Base-by-base conservation (phyloP, 2,797 vertebrate genomes). In the Tauraco hartlaubi region DNA sequence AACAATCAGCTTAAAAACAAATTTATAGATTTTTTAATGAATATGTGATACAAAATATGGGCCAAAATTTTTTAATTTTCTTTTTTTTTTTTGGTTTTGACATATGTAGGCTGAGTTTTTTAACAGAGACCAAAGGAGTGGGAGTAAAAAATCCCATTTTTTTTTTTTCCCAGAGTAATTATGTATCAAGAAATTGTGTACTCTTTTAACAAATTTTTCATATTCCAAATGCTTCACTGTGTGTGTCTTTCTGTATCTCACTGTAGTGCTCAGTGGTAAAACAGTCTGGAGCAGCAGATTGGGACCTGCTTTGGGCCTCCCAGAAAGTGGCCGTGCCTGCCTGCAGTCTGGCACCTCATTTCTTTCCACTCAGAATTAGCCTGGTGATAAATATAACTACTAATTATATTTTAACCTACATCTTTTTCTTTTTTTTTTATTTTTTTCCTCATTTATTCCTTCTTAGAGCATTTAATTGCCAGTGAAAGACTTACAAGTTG, bases 361-460 rank as follows among this genome's bases (percentile, higher is more conserved):
- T 86, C 41, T 43, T 93, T 95, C 66, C 37, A 44, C 48, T 81
- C 58, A 54, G 66, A 75, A 88, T 81, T 86, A 92, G 66, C 54
- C 55, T 33, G 13, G 73, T 66, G 84, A 84, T 86, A 95, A 95
- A 95, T 96, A 88, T 86, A 97, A 51, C 83, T 75, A 41, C 76
- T 86, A 96, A 95, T 92, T 93, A 94, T 86, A 81, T 91, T 91
- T 92, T 96, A 96, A 96, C 82, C 82, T 90, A 97, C 81, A 82
- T 91, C 5, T 35, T 79, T 86, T 61, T 76, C 9, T 44, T 37
- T 35, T 31, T 22, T 43, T 64, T 48, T 35, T 35, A 35, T 35
- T 6, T 0, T 11, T 41, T 6, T 0, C 9, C 21, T 66, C 26
- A 13, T 67, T 3, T 74, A 43, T 79, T 90, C 48, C 39, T 92